Evolutionary conservation across 2,888 invertebrate genomes (phyloP).

Genomic region (Sinotaia quadrata): DNA sequence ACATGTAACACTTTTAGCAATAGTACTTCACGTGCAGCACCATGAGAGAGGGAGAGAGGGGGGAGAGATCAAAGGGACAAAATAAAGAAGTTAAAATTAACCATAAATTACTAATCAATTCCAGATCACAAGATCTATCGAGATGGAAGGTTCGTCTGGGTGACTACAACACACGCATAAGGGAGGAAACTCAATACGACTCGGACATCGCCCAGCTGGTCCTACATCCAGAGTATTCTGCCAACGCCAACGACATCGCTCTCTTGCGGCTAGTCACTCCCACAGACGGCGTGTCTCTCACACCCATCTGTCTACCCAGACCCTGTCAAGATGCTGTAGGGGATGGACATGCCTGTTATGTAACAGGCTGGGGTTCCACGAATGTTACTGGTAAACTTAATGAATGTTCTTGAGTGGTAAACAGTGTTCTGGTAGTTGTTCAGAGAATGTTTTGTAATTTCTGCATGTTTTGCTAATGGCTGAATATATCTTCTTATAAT

Average conservation of each 20-base stretch:
- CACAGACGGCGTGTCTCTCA: constrained; percentile 37
- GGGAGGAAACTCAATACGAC: constrained; percentile 37
- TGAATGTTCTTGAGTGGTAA: background rate
- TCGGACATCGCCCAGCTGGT: constrained; percentile 38
- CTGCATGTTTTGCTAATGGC: too few species aligned
- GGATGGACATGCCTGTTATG: constrained; percentile 45
- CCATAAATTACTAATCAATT: too few species aligned
- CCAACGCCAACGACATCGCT: constrained; percentile 54
- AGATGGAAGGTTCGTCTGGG: constrained; percentile 46
- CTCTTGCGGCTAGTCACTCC: constrained; percentile 47
- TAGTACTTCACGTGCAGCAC: too few species aligned
- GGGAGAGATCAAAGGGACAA: too few species aligned
- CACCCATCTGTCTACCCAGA: constrained; percentile 46
- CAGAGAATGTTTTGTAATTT: too few species aligned
- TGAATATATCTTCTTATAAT: too few species aligned
- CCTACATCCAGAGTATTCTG: constrained; percentile 44
- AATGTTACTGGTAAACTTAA: constrained; percentile 37
- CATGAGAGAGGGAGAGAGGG: too few species aligned
- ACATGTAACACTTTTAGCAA: too few species aligned
- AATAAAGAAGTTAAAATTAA: too few species aligned
- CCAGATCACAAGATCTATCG: constrained; percentile 19
- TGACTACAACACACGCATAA: constrained; percentile 35
- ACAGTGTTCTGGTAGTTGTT: background rate
- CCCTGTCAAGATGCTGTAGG: constrained; percentile 24
- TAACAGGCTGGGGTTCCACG: constrained; percentile 56